These are phyloP conservation scores for Polypterus bichir DNA, from an alignment of 2,113 vertebrate species.

Conservation along the genomic window DNA sequence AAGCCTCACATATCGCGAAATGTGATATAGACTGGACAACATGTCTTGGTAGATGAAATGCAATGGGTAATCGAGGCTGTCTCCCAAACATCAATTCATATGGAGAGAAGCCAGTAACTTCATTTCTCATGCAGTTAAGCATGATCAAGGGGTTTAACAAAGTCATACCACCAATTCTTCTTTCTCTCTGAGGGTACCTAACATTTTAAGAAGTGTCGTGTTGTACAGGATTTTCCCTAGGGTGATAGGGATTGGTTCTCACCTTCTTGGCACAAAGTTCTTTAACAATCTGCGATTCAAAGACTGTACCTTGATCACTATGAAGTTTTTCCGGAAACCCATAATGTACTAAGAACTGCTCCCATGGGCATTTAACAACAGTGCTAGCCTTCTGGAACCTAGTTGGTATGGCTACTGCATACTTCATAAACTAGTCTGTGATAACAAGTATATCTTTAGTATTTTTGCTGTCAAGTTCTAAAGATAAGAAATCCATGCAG, in stretches of 20 bases:
- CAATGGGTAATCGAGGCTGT: conserved; percentile 14
- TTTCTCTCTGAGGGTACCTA: conserved; percentile 16
- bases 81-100: conserved; percentile 22
- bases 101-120: conserved; percentile 12
- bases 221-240: conserved; percentile 11
- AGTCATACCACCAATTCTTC: conserved; percentile 10
- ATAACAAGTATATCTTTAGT: conserved; percentile 5
- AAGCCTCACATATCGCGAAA: conserved; percentile 9
- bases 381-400: conserved; percentile 18
- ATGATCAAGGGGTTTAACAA: conserved; percentile 13
- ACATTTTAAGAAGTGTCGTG: conserved; percentile 8
- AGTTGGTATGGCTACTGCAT: conserved; percentile 2
- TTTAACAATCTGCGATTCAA: no score
- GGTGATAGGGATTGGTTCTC: conserved; percentile 16
- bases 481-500: conserved; percentile 11
- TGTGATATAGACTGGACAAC: conserved; percentile 8
- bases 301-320: no score
- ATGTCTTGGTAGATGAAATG: conserved; percentile 9
- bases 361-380: conserved; percentile 11
- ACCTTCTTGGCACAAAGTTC: conserved; percentile 19
- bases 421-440: conserved; percentile 16
- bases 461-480: conserved; percentile 2
- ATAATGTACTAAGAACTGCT: conserved; percentile 17
- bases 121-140: conserved; percentile 17
- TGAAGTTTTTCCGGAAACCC: conserved; percentile 13